Evolutionary conservation across 2,888 invertebrate species (phyloP).

Genomic region (Cosmorhoe ocellata): DNA sequence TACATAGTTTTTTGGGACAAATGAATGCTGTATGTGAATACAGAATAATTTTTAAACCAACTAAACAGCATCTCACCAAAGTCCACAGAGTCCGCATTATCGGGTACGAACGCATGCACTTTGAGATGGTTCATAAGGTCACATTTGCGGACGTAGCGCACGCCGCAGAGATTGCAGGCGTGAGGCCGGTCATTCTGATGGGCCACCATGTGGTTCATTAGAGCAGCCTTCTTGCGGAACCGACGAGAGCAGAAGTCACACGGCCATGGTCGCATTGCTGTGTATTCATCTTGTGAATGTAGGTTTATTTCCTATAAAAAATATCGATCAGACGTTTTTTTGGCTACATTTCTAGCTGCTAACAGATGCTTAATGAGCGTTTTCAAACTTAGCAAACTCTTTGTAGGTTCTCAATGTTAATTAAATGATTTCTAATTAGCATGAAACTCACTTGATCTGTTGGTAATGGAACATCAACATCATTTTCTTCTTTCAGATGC

Average conservation of each 20-base stretch:
- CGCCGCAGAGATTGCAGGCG: constrained; percentile 91
- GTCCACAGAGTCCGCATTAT: constrained; percentile 82
- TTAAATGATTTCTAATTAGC: too few relatives aligned
- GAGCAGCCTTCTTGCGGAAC: constrained; percentile 91
- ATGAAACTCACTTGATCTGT: constrained; percentile 87
- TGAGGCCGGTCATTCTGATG: constrained; percentile 93
- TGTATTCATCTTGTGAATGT: constrained; percentile 83
- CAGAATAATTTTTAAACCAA: too few relatives aligned
- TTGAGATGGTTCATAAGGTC: constrained; percentile 93
- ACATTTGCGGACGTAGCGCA: constrained; percentile 89
- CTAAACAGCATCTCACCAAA: constrained; percentile 56
- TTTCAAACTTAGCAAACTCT: too few relatives aligned
- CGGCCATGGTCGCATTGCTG: constrained; percentile 90
- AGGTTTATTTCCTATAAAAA: constrained; percentile 25
- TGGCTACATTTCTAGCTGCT: too few relatives aligned
- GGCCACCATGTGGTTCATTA: constrained; percentile 94
- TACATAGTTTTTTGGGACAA: too few relatives aligned
- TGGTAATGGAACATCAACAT: constrained; percentile 89
- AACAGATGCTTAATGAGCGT: too few relatives aligned
- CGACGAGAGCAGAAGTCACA: constrained; percentile 93
- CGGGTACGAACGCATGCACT: constrained; percentile 89
- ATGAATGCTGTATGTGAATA: too few relatives aligned
- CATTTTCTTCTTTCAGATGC: constrained; percentile 84
- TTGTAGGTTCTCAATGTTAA: too few relatives aligned
- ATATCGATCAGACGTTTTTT: too few relatives aligned